Percentiles rank a stretch among this genome's conserved stretches.
Conservation (phyloP, 1,140 invertebrate species). For the Charaxes varanes region DNA sequence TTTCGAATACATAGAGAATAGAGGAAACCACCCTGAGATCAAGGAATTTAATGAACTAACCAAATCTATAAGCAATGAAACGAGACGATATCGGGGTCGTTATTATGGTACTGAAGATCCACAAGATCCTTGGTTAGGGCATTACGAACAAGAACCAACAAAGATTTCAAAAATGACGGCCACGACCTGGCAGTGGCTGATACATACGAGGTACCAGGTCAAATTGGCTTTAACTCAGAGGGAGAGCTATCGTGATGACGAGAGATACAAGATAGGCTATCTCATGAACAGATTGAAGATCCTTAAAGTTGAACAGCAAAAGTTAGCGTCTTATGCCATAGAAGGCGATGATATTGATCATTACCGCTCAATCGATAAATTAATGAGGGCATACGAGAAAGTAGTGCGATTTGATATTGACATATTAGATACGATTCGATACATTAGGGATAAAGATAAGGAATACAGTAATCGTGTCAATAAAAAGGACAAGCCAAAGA, state of each 20-base stretch:
- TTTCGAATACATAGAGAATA: background rate
- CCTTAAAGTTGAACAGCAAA: constrained; percentile 29
- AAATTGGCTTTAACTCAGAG: constrained; percentile 22
- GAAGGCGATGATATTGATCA: too few relatives aligned
- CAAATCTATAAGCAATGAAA: constrained; percentile 16
- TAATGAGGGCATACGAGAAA: constrained; percentile 29
- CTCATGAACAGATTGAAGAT: constrained; percentile 33
- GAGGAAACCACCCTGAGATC: constrained; percentile 13
- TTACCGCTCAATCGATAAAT: too few relatives aligned
- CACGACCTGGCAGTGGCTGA: constrained; percentile 17
- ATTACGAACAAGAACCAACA: background rate
- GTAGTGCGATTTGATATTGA: constrained; percentile 31
- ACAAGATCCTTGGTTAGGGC: too few relatives aligned
- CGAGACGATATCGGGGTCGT: constrained; percentile 11
- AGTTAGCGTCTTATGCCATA: constrained; percentile 13
- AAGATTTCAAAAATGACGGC: constrained; percentile 19
- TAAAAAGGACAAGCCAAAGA: too few relatives aligned
- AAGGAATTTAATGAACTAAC: constrained; percentile 27
- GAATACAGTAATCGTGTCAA: background rate
- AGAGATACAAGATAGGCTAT: constrained; percentile 35
- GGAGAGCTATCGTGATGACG: constrained; percentile 8
- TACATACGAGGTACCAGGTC: constrained; percentile 30
- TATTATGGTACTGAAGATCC: constrained; percentile 17
- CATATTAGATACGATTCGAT: constrained; percentile 22
- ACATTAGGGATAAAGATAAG: constrained; percentile 17